phyloP scores from a whole-genome alignment of 1,140 invertebrate genomes.

The Ylistrum balloti region DNA sequence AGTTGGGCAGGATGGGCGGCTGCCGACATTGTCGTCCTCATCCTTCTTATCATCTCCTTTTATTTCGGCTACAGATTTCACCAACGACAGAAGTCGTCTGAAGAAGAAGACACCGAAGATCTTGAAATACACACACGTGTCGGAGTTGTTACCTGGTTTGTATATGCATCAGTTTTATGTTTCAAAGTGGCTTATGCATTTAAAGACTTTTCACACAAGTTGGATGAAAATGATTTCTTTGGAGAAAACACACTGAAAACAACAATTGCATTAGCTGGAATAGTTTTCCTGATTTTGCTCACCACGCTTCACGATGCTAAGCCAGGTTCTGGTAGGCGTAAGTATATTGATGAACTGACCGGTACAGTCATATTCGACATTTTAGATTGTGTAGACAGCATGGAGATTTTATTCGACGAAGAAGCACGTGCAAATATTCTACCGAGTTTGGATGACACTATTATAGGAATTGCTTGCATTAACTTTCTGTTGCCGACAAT shows the following conservation, averaged over 20 bases:
- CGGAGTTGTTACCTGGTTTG: constrained; percentile 81
- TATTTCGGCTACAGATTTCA: constrained; percentile 19
- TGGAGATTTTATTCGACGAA: constrained; percentile 81
- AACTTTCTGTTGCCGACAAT: constrained; percentile 85
- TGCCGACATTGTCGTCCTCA: constrained; percentile 59
- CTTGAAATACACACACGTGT: not conserved
- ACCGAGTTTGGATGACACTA: constrained; percentile 80
- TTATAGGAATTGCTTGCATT: constrained; percentile 83
- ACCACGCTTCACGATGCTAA: constrained; percentile 84
- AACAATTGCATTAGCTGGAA: constrained; percentile 82
- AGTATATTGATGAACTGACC: constrained; percentile 82
- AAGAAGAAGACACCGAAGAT: not conserved
- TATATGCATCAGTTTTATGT: constrained; percentile 83
- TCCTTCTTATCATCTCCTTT: constrained; percentile 53
- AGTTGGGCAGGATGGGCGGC: constrained; percentile 56
- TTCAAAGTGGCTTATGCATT: constrained; percentile 84
- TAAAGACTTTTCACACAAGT: constrained; percentile 77
- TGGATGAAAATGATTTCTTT: constrained; percentile 81
- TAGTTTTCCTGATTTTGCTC: constrained; percentile 85
- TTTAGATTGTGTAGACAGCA: constrained; percentile 84
- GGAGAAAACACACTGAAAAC: constrained; percentile 85
- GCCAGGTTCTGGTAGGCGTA: constrained; percentile 80
- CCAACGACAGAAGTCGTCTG: not conserved
- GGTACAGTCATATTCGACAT: constrained; percentile 83
- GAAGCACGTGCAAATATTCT: constrained; percentile 76